Base-by-base conservation (phyloP, 2,797 vertebrate species). In the Rhyacichthys aspro region DNA sequence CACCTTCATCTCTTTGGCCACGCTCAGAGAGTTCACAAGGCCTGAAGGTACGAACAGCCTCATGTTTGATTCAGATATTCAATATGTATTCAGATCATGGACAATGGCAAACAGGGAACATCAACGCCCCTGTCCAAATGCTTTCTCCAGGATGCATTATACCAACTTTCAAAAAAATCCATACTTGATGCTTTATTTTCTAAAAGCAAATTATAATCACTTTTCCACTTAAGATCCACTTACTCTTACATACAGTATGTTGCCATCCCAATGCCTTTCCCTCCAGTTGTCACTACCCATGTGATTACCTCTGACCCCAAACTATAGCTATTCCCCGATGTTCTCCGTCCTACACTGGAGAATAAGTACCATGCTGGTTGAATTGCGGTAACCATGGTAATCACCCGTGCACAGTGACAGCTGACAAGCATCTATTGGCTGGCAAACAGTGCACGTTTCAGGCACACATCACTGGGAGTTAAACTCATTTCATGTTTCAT, bases 1-100 rank as follows among this genome's bases (percentile, higher is more conserved):
- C 89, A 98, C 96, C 0, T 95, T 96, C 73, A 93, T 98, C 89
- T 98, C 98, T 0, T 88, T 99, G 82, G 95, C 97, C 55, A 98
- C 95, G 1, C 97, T 95, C 91, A 93, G 96, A 58, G 96, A 99
- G 63, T 96, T 98, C 84, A 87, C 63, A 56, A 93, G 62, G 46
- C 93, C 96, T 19, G 96, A 98, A 89, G 98, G 98, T 99, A 91
- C 80, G 91, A 73, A 10, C 2, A 59, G 2, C 8, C 45, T 9
- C 9, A 10, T 23, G 42, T 32, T 47, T 15, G 36, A 34, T 56
- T 28, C 11, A 8, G 23, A 19, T 15, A 11, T 3, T 28, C 1
- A 28, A 28, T 28, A 28, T 28, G 23, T 28, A 28, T 28, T 28
- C 23, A 28, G 23, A 28, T 28, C 4, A 28, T 28, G 23, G 23